These are phyloP conservation scores for Buathra laborator DNA, from an alignment of 2,888 invertebrate species.

Conservation along the genomic window DNA sequence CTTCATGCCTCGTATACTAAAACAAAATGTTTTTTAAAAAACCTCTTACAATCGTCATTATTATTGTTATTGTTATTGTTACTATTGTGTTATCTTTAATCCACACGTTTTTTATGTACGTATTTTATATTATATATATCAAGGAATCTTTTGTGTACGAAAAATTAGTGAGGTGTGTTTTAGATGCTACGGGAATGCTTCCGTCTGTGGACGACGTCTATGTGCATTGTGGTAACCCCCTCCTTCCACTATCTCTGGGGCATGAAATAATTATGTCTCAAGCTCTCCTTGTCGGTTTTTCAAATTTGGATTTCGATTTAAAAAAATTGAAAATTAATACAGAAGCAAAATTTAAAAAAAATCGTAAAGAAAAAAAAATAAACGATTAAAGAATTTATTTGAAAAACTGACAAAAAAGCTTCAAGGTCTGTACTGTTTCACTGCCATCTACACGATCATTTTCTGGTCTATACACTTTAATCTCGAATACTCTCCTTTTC, in stretches of 20 bases:
- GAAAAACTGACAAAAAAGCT: slow-evolving; percentile 78
- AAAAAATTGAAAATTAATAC: neutral
- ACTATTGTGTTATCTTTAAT: slow-evolving; percentile 49
- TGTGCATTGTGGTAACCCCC: slow-evolving; percentile 83
- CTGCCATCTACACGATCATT: slow-evolving; percentile 79
- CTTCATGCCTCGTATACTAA: slow-evolving; percentile 41
- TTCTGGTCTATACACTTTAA: slow-evolving; percentile 67
- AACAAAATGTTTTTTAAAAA: neutral
- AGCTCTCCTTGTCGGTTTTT: slow-evolving; percentile 79
- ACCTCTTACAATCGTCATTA: slow-evolving; percentile 31
- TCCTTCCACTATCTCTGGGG: slow-evolving; percentile 82
- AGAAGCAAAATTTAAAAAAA: neutral
- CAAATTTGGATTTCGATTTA: slow-evolving; percentile 42
- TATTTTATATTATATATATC: slow-evolving; percentile 12
- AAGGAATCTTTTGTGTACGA: slow-evolving; percentile 79
- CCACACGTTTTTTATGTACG: slow-evolving; percentile 41
- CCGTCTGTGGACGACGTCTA: slow-evolving; percentile 84
- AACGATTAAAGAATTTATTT: slow-evolving; percentile 52
- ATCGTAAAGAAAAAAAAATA: slow-evolving; percentile 6
- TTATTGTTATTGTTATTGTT: slow-evolving; percentile 52
- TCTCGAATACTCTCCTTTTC: slow-evolving; percentile 65
- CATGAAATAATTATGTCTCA: slow-evolving; percentile 81
- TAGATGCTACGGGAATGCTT: slow-evolving; percentile 84
- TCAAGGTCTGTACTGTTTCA: slow-evolving; percentile 82
- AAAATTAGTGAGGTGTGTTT: slow-evolving; percentile 82